A percentile compares a stretch with the other conserved stretches of the same genome.
phyloP scores from a whole-genome alignment of 2,797 vertebrate species.

The Mastacembelus armatus region DNA sequence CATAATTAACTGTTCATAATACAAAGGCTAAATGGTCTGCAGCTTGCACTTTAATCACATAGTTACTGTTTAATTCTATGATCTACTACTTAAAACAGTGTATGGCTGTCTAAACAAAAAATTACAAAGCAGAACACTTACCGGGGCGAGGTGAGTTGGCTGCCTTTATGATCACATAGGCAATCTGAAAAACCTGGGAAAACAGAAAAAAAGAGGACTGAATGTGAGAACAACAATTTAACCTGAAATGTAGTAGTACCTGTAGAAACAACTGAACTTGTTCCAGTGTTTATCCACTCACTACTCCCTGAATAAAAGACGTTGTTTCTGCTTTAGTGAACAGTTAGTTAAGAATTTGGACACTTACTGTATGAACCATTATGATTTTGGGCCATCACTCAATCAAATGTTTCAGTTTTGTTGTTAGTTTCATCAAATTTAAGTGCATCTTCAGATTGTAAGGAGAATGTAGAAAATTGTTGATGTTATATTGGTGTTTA shows the following conservation, averaged over 20 bases:
- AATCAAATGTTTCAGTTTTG: no score
- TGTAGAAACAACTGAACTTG: neutral
- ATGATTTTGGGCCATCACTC: no score
- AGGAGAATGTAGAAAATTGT: no score
- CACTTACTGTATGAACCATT: no score
- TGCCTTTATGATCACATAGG: slow-evolving; percentile 95
- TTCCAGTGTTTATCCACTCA: no score
- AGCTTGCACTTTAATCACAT: slow-evolving; percentile 30
- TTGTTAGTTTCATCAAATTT: no score
- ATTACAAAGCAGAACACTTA: slow-evolving; percentile 23
- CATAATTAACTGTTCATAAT: slow-evolving; percentile 8
- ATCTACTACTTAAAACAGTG: neutral
- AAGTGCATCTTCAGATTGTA: no score
- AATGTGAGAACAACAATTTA: neutral
- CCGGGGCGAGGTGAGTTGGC: slow-evolving; percentile 95
- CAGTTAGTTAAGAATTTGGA: no score
- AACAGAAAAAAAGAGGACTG: slow-evolving; percentile 20
- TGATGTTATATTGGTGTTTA: no score
- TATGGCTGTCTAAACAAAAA: neutral
- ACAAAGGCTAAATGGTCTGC: slow-evolving; percentile 11
- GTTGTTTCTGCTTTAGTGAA: no score
- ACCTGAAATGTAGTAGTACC: neutral
- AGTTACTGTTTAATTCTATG: slow-evolving; percentile 6
- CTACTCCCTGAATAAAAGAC: no score
- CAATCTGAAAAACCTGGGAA: slow-evolving; percentile 94